Evolutionary conservation across 2,113 vertebrate genomes (phyloP).

Genomic region (Zapornia atra): DNA sequence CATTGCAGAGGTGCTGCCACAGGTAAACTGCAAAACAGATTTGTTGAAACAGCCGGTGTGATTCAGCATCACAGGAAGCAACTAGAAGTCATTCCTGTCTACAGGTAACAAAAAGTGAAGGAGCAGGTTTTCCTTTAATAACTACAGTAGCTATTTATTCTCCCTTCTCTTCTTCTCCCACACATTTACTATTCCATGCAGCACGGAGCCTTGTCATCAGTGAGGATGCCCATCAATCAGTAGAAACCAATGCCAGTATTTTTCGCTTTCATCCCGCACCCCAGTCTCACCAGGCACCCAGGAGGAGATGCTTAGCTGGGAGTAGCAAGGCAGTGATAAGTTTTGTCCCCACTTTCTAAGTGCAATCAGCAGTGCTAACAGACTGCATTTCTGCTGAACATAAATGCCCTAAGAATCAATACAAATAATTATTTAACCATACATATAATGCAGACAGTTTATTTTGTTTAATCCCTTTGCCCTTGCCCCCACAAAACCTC

Average conservation of each 20-base stretch:
- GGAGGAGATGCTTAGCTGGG: not conserved
- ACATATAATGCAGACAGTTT: not conserved
- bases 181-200: not conserved
- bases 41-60: not conserved
- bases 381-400: not conserved
- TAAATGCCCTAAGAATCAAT: not conserved
- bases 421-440: not conserved
- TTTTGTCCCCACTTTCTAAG: not conserved
- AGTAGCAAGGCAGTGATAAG: not conserved
- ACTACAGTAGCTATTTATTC: not conserved
- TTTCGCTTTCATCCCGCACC: not conserved
- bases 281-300: not conserved
- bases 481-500: not conserved
- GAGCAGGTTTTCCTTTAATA: not conserved
- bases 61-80: not conserved
- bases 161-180: not conserved
- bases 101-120: not conserved
- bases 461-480: not conserved
- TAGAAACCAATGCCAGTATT: accelerated
- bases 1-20: not conserved
- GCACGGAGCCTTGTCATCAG: not conserved
- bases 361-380: not conserved
- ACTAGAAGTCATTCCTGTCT: not conserved
- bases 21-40: not conserved
- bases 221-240: not conserved